phyloP scores from a whole-genome alignment of 64 coral and sea anemone genomes.

The Stichodactyla helianthus region DNA sequence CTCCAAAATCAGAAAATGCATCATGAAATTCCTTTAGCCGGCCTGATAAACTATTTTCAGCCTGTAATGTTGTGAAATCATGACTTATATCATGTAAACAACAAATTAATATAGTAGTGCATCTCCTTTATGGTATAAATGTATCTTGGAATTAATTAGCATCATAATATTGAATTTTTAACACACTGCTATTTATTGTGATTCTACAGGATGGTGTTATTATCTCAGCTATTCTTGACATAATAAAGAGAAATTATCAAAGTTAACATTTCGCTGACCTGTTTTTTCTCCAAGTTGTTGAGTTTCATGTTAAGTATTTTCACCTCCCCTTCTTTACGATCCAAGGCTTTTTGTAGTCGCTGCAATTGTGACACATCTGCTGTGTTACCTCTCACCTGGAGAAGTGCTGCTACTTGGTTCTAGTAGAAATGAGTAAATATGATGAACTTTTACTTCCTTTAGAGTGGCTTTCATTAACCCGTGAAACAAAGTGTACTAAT shows the following conservation, averaged over 20 bases:
- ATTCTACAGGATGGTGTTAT: too few species aligned
- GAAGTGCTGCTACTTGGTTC: constrained; percentile 78
- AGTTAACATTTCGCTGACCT: background rate
- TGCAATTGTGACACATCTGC: constrained; percentile 84
- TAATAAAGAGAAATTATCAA: background rate
- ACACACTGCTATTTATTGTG: too few species aligned
- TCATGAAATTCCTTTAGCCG: constrained; percentile 82
- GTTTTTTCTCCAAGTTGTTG: constrained; percentile 58
- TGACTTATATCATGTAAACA: too few species aligned
- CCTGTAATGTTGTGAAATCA: background rate
- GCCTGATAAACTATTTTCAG: constrained; percentile 6
- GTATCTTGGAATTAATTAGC: too few species aligned
- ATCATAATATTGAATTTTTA: background rate
- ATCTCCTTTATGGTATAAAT: too few species aligned
- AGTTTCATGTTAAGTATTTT: constrained; percentile 77
- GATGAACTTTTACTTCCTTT: background rate
- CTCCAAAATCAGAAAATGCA: constrained; percentile 89
- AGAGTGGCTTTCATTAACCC: too few species aligned
- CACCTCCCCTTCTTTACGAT: constrained; percentile 76
- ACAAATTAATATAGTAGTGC: too few species aligned
- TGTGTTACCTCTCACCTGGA: constrained; percentile 73
- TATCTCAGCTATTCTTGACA: too few species aligned
- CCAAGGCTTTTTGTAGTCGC: constrained; percentile 53
- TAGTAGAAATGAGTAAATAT: background rate
- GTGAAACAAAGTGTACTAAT: too few species aligned